These are phyloP conservation scores for Pasiphila rectangulata DNA, from an alignment of 2,888 invertebrate genomes.

Conservation along the genomic window DNA sequence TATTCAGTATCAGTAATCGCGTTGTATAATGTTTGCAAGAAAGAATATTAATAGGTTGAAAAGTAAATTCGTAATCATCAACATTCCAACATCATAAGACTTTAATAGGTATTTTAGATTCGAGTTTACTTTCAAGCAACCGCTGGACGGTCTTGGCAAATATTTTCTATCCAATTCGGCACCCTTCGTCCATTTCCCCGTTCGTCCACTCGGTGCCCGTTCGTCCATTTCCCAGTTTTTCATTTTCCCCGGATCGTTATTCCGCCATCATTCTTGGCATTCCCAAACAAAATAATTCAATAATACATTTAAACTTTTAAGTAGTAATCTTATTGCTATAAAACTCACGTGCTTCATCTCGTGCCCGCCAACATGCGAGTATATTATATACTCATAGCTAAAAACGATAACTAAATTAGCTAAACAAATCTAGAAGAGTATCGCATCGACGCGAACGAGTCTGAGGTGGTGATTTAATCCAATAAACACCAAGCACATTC, in stretches of 20 bases:
- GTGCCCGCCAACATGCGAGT: too few species aligned
- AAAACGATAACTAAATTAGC: conserved; percentile 19
- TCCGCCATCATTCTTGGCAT: neutral
- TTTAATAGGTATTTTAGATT: too few species aligned
- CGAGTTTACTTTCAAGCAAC: too few species aligned
- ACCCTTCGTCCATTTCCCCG: too few species aligned
- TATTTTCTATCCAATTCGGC: too few species aligned
- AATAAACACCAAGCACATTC: conserved; percentile 59
- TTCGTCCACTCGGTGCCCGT: too few species aligned
- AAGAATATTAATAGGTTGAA: conserved; percentile 18
- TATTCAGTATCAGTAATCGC: conserved; percentile 19
- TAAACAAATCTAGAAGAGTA: conserved; percentile 23
- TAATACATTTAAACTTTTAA: conserved; percentile 1
- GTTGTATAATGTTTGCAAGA: conserved; percentile 23
- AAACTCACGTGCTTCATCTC: conserved; percentile 18
- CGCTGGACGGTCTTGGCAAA: too few species aligned
- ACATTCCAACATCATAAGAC: too few species aligned
- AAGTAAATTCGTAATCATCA: conserved; percentile 10
- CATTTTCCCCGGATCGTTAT: neutral
- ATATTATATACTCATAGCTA: neutral
- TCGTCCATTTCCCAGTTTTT: too few species aligned
- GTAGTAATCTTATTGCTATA: conserved; percentile 3
- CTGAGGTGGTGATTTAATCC: conserved; percentile 51
- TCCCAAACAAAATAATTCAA: conserved; percentile 1
- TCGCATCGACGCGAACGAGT: conserved; percentile 35